Evolutionary conservation across 2,113 vertebrate species (phyloP).

Genomic region (Zingel zingel): DNA sequence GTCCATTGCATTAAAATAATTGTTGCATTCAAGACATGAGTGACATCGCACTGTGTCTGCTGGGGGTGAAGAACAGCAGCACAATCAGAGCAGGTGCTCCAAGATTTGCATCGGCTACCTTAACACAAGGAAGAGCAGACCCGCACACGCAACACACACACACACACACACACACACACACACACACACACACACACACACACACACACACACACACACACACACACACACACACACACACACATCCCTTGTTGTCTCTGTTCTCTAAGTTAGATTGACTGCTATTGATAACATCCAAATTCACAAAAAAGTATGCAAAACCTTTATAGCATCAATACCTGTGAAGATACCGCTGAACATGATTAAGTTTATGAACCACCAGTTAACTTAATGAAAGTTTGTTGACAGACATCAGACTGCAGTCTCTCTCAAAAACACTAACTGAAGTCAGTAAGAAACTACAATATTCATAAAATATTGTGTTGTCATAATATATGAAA

Average conservation of each 20-base stretch:
- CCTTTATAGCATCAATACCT: not conserved
- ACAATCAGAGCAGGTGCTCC: slow-evolving; percentile 47
- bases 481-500: too few relatives aligned
- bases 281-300: slow-evolving; percentile 23
- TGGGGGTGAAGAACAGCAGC: slow-evolving; percentile 11
- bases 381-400: not conserved
- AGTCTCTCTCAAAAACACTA: not conserved
- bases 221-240: not conserved
- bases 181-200: not conserved
- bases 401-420: not conserved
- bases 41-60: not conserved
- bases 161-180: not conserved
- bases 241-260: not conserved
- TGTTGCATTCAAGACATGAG: not conserved
- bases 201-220: not conserved
- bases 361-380: not conserved
- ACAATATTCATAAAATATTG: not conserved
- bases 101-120: slow-evolving; percentile 67
- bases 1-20: not conserved
- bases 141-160: not conserved
- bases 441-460: not conserved
- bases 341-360: not conserved
- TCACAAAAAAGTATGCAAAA: slow-evolving; percentile 50
- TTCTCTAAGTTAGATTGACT: not conserved
- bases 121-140: slow-evolving; percentile 42